Conservation (phyloP, 2,797 vertebrate species). For the Arvicola amphibius region DNA sequence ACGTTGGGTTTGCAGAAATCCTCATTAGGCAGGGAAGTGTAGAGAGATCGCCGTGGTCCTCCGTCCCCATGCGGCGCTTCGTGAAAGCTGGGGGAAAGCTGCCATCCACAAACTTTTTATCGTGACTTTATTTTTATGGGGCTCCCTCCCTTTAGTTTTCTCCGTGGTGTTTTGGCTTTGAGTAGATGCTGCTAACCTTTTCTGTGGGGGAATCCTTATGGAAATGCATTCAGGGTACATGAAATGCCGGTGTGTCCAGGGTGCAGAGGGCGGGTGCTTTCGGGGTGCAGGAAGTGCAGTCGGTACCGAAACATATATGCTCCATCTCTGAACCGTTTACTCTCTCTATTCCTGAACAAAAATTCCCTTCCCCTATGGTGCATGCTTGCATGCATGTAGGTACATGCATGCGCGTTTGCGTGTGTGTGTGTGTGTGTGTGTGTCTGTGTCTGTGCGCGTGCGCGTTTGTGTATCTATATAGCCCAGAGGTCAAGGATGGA, state of each 20-base stretch:
- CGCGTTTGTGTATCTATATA: too few relatives aligned
- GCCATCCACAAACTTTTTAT: background rate
- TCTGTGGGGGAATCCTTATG: background rate
- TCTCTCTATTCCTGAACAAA: background rate
- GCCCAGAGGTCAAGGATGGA: background rate
- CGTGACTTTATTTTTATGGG: slow-evolving; percentile 11
- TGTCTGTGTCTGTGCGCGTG: background rate
- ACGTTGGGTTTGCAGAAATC: slow-evolving; percentile 61
- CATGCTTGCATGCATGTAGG: too few relatives aligned
- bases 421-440: background rate
- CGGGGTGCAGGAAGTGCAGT: background rate
- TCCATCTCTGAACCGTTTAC: background rate
- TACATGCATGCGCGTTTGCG: background rate
- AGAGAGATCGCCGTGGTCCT: background rate
- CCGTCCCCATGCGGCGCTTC: slow-evolving; percentile 13
- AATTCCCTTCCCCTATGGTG: background rate
- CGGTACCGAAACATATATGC: background rate
- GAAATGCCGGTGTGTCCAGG: background rate
- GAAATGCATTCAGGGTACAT: background rate
- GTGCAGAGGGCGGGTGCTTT: background rate
- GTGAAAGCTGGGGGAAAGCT: background rate
- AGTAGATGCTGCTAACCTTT: background rate
- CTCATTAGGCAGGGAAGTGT: slow-evolving; percentile 22
- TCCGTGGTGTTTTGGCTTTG: background rate
- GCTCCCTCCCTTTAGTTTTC: background rate